A percentile compares a stretch with the other conserved stretches of the same genome.
Conservation (phyloP, 2,797 vertebrate species). For the Macropus fuliginosus region DNA sequence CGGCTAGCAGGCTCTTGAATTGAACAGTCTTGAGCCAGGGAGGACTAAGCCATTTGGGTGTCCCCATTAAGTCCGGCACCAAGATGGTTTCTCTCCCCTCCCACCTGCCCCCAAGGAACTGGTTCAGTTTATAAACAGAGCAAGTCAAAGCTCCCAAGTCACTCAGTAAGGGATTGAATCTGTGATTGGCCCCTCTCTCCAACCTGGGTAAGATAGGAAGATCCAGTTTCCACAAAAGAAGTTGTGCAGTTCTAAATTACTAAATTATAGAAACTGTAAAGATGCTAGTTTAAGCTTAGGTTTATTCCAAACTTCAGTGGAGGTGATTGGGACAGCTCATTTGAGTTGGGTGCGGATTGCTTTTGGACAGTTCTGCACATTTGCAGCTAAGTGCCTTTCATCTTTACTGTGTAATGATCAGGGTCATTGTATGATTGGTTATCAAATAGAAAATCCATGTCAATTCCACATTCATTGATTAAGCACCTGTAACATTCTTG, state of each 20-base stretch:
- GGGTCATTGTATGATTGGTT: background rate
- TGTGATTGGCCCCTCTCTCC: background rate
- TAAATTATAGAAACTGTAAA: background rate
- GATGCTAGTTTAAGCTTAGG: background rate
- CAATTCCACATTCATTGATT: background rate
- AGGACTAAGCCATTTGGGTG: background rate
- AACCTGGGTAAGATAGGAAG: background rate
- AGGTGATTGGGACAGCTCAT: background rate
- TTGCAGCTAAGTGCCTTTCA: background rate
- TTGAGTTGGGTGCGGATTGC: background rate
- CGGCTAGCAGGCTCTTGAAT: background rate
- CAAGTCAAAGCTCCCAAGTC: background rate
- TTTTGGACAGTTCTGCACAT: background rate
- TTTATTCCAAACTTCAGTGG: background rate
- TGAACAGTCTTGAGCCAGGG: background rate
- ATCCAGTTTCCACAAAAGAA: background rate
- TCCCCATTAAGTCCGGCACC: background rate
- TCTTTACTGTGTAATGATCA: background rate
- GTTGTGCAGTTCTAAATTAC: background rate
- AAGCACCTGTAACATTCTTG: background rate
- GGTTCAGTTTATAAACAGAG: background rate
- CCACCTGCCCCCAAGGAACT: too few relatives aligned
- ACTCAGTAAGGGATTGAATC: background rate
- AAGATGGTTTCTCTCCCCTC: too few relatives aligned
- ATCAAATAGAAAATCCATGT: background rate